Percentiles rank a stretch among this genome's conserved stretches.
These are phyloP conservation scores for Butorides virescens DNA, from an alignment of 2,113 vertebrate genomes.

Conservation along the genomic window DNA sequence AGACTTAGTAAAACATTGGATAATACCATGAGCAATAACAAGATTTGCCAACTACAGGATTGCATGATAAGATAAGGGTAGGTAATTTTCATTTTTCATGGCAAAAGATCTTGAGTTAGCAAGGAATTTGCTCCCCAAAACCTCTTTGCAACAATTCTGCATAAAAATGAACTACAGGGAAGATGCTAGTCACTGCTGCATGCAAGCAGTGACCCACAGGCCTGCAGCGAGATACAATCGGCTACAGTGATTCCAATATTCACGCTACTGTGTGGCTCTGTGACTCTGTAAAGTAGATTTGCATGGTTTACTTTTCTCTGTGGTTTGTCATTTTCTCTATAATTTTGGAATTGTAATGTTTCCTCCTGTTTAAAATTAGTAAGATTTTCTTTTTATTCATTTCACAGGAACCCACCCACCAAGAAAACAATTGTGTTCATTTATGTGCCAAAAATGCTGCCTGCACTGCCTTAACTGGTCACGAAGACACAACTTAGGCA, in stretches of 20 bases:
- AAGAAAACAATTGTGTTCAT: neutral
- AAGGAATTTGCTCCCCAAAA: constrained; percentile 3
- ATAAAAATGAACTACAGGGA: neutral
- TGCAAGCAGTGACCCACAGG: neutral
- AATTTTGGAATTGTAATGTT: neutral
- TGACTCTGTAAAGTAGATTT: neutral
- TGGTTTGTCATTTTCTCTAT: neutral
- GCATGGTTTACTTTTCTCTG: neutral
- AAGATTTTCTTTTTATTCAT: neutral
- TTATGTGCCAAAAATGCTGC: neutral
- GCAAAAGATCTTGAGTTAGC: constrained; percentile 11
- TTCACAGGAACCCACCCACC: neutral
- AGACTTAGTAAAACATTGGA: constrained; percentile 5
- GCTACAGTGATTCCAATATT: neutral
- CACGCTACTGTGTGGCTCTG: neutral
- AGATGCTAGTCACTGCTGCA: neutral
- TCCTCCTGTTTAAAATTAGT: neutral
- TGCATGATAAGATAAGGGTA: neutral
- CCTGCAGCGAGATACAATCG: neutral
- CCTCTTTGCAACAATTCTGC: neutral
- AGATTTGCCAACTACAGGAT: neutral
- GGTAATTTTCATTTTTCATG: constrained; percentile 7
- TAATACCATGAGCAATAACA: constrained; percentile 19
- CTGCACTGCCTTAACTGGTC: neutral
- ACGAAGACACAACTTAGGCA: neutral